These are phyloP conservation scores for Chlamydotis undulata DNA, from an alignment of 2,113 vertebrate genomes.

Conservation along the genomic window DNA sequence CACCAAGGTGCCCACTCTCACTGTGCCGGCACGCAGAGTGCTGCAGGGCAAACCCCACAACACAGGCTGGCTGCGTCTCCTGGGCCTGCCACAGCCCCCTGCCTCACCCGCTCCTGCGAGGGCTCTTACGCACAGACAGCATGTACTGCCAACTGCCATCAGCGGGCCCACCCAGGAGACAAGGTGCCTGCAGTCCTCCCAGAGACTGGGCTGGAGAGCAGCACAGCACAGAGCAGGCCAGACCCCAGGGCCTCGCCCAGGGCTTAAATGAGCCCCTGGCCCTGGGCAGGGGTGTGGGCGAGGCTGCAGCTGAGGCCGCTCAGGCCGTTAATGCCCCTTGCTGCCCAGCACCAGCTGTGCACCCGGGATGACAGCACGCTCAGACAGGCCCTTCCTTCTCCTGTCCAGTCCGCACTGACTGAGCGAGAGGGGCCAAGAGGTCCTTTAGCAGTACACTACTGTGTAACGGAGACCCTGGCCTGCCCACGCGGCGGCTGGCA, in stretches of 20 bases:
- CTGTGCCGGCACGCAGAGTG: not conserved
- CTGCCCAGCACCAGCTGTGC: not conserved
- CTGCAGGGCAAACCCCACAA: accelerated
- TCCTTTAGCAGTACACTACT: not conserved
- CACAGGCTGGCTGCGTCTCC: not conserved
- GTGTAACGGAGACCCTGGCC: not conserved
- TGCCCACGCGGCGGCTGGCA: not conserved
- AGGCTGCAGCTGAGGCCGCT: not conserved
- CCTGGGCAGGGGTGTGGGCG: not conserved
- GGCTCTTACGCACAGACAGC: not conserved
- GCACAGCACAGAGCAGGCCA: accelerated
- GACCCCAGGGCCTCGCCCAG: accelerated
- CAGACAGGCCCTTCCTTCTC: not conserved
- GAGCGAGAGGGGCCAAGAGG: not conserved
- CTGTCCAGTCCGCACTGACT: accelerated
- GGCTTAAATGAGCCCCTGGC: not conserved
- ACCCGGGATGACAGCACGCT: no score
- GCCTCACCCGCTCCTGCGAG: not conserved
- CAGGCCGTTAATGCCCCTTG: accelerated
- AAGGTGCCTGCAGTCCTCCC: accelerated
- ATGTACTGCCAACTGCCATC: accelerated
- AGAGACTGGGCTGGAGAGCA: no score
- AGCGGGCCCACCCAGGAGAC: accelerated
- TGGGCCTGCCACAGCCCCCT: not conserved
- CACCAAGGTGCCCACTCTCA: accelerated